phyloP scores from a whole-genome alignment of 2,888 invertebrate genomes.

The Xylota segnis region DNA sequence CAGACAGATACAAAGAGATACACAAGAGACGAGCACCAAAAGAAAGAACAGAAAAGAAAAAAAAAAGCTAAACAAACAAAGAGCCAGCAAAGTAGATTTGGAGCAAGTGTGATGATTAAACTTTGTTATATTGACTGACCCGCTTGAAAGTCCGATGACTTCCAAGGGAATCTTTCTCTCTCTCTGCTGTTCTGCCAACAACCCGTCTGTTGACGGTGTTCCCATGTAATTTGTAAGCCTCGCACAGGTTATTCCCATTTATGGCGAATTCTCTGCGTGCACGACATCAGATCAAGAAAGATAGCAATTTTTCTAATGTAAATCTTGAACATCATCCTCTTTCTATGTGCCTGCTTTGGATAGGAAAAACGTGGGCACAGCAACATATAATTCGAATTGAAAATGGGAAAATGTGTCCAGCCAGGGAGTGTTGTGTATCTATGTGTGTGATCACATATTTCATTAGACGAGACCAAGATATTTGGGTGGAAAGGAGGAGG shows the following conservation, averaged over 20 bases:
- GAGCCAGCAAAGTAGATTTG: constrained; percentile 57
- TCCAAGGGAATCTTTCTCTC: constrained; percentile 27
- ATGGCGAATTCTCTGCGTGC: constrained; percentile 65
- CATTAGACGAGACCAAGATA: constrained; percentile 52
- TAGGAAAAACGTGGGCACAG: constrained; percentile 36
- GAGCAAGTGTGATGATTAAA: constrained; percentile 66
- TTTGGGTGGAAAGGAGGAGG: constrained; percentile 49
- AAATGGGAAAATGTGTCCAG: constrained; percentile 54
- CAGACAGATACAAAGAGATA: constrained; percentile 21
- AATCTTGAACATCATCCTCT: constrained; percentile 32
- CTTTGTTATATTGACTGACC: constrained; percentile 56
- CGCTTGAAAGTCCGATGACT: constrained; percentile 67
- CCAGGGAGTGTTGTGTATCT: constrained; percentile 40
- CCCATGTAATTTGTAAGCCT: constrained; percentile 55
- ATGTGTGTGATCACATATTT: constrained; percentile 53
- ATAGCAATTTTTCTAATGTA: constrained; percentile 65
- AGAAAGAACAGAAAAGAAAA: constrained; percentile 14
- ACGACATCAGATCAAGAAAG: constrained; percentile 66
- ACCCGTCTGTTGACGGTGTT: constrained; percentile 12
- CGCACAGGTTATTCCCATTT: constrained; percentile 69
- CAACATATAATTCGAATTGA: constrained; percentile 17
- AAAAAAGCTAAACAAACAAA: constrained; percentile 44
- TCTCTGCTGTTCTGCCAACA: background rate
- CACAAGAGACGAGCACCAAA: constrained; percentile 8
- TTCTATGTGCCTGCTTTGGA: background rate